phyloP scores from a whole-genome alignment of 2,888 invertebrate genomes.

The Meteorus colon region DNA sequence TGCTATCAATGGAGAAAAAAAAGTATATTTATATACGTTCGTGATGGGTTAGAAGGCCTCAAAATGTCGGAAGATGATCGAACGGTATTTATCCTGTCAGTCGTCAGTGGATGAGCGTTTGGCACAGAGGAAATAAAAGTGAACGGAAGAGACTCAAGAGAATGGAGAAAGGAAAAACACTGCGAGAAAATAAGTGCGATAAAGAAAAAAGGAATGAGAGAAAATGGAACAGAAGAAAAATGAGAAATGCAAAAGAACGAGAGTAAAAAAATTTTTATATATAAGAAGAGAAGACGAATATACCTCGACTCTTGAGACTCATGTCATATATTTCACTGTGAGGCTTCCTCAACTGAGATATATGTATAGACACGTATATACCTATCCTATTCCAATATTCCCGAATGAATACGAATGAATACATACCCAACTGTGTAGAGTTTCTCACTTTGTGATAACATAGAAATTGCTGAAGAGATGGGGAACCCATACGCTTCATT shows the following conservation, averaged over 20 bases:
- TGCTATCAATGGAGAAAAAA: constrained; percentile 46
- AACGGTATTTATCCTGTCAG: constrained; percentile 50
- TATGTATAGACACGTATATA: background rate
- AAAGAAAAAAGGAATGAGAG: constrained; percentile 25
- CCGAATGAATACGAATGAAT: constrained; percentile 3
- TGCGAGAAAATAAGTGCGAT: constrained; percentile 26
- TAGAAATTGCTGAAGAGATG: constrained; percentile 9
- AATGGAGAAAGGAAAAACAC: constrained; percentile 6
- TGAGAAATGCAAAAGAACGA: constrained; percentile 6
- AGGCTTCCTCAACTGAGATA: constrained; percentile 10
- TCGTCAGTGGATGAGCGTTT: constrained; percentile 44
- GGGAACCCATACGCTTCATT: constrained; percentile 1
- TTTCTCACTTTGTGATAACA: background rate
- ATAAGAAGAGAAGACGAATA: constrained; percentile 16
- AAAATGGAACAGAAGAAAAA: constrained; percentile 29
- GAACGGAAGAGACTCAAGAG: constrained; percentile 24
- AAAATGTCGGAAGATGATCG: constrained; percentile 48
- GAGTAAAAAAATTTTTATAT: background rate
- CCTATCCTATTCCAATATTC: constrained; percentile 17
- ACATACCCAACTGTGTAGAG: background rate
- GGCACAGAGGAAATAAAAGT: constrained; percentile 32
- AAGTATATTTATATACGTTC: constrained; percentile 21
- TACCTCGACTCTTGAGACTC: constrained; percentile 23
- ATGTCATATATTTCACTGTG: constrained; percentile 27
- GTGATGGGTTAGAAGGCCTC: constrained; percentile 14